Base-by-base conservation (phyloP, 1,140 invertebrate genomes). In the Bombus terrestris region DNA sequence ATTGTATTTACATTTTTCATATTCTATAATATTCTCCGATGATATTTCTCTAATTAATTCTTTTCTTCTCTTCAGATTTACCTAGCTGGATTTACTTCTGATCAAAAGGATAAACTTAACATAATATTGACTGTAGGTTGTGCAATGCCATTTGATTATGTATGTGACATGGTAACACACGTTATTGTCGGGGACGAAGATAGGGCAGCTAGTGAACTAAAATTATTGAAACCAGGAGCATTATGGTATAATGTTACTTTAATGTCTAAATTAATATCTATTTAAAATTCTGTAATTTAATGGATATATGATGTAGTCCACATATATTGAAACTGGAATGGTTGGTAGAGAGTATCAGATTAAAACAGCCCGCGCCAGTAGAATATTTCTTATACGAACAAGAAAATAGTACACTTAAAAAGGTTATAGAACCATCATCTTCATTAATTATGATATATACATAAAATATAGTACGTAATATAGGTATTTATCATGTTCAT, bases 121-220 rank as follows among this genome's bases (percentile, higher is more conserved):
- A 97, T 97, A 88, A 96, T 98, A 35, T 95, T 99, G 9, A 98
- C 98, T 89, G 96, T 96, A 28, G 97, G 97, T 39, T 97, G 98
- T 64, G 98, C 97, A 47, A 97, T 97, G 22, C 96, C 98, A 86
- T 97, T 98, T 85, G 97, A 97, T 91, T 96, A 96, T 74, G 95
- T 98, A 76, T 97, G 96, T 87, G 97, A 97, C 76, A 96, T 97
- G 87, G 96, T 99, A 9, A 98, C 98, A 0, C 98, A 99, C 94
- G 96, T 98, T 53, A 96, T 98, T 41, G 95, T 98, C 37, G 97
- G 97, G 3, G 96, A 97, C 88, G 77, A 95, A 62, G 77, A 18
- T 47, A 95, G 92, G 93, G 94, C 95, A 8, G 88, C 91, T 32
- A 86, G 90, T 32, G 96, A 96, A 89, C 88, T 96, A 6, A 95